Base-by-base conservation (phyloP, 1,140 invertebrate species). In the Brevipalpus yothersi region DNA sequence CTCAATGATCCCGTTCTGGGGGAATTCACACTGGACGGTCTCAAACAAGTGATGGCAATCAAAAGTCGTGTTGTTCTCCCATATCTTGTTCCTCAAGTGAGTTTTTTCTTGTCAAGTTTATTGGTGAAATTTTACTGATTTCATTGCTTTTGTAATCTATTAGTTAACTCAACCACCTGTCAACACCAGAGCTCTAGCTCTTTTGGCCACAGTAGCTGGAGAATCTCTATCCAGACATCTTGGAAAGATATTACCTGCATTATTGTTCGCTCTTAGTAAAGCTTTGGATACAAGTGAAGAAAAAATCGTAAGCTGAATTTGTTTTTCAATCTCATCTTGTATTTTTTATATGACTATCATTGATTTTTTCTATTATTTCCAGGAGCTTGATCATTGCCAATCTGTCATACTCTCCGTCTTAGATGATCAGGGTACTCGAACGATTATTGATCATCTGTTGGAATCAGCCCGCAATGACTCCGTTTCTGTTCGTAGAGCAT, bases 41-140 rank as follows among this genome's bases (percentile, higher is more conserved):
- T 97, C 58, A 79, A 87, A 60, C 91, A 96, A 79, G 85, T 96
- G 7, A 94, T 97, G 86, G 82, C 86, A 13, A 88, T 95, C 45
- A 96, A 94, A 74, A 91, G 89, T 10, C 76, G 86, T 63, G 90
- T 91, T 0, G 89, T 97, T 40, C 72, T 98, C 60, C 92, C 92
- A 3, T 95, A 95, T 72, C 75, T 97, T 53, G 83, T 98, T 53
- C 93, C 93, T 15, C 90, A 75, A 66, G 70, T 76, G 63, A 66
- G 62, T 59, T 41, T 19, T 23, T 42, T 8, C 5, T 21, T 21
- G 21, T 59, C 19, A 40, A 47, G 8, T 56, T 61, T 41, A 58
- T 40, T n/a, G 58, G 40, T 43, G 31, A 43, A 12, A 51, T 45
- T 60, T 62, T n/a, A 53, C 51, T 19, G 58, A 62, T 13, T 4